phyloP scores from a whole-genome alignment of 2,113 vertebrate species.

The Cochlearius cochlearius region DNA sequence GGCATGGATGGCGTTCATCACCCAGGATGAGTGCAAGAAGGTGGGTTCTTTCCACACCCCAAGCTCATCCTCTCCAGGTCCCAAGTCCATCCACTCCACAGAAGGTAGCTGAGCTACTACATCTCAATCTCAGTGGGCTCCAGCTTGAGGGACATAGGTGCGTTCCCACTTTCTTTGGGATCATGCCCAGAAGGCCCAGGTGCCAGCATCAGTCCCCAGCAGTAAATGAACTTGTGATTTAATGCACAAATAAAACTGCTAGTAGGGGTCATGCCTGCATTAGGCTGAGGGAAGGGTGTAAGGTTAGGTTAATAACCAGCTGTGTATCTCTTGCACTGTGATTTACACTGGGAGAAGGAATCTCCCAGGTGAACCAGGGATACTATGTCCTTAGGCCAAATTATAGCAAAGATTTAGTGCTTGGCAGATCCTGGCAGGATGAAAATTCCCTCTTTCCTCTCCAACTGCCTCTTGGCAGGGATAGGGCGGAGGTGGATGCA shows the following conservation, averaged over 20 bases:
- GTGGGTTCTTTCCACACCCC: not conserved
- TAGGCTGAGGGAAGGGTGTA: not conserved
- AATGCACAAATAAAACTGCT: not conserved
- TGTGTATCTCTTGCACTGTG: not conserved
- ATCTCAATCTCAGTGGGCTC: not conserved
- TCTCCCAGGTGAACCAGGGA: not conserved
- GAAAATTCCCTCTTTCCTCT: not conserved
- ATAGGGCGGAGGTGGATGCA: not conserved
- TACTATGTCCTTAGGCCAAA: not conserved
- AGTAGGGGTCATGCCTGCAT: not conserved
- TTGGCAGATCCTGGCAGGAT: not conserved
- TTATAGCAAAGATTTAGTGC: not conserved
- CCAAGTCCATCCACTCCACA: not conserved
- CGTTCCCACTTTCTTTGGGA: not conserved
- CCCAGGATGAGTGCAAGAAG: not conserved
- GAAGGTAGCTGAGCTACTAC: not conserved
- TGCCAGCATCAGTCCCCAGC: not conserved
- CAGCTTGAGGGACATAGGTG: not conserved
- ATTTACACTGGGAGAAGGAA: not conserved
- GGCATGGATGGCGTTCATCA: rapidly evolving
- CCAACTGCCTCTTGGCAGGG: not conserved
- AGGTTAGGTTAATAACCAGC: not conserved
- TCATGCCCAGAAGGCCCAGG: not conserved
- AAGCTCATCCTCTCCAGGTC: not conserved
- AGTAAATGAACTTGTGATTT: not conserved